Percentiles rank a stretch among this genome's conserved stretches.
Conservation (phyloP, 2,888 invertebrate species). For the Nycteola revayana region DNA sequence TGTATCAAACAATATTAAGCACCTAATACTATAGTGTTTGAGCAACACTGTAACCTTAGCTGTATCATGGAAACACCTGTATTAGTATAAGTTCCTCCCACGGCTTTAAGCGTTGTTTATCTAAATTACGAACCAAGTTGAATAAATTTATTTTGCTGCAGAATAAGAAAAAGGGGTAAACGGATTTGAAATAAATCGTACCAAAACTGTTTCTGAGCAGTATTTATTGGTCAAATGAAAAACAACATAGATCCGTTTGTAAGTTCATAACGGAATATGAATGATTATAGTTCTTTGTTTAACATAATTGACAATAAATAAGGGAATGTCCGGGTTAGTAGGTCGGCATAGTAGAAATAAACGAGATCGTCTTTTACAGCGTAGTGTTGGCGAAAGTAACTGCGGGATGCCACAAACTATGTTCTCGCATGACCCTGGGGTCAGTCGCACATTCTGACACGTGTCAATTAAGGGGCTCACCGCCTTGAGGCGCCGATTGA, state of each 20-base stretch:
- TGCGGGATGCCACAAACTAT: slow-evolving; percentile 66
- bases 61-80: slow-evolving; percentile 19
- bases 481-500: slow-evolving; percentile 71
- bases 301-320: slow-evolving; percentile 40
- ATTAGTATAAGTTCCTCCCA: slow-evolving; percentile 12
- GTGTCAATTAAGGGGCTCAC: slow-evolving; percentile 78
- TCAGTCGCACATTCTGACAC: slow-evolving; percentile 77
- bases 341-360: slow-evolving; percentile 43
- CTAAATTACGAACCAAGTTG: too few relatives aligned
- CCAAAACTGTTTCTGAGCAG: too few relatives aligned
- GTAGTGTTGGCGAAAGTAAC: slow-evolving; percentile 67
- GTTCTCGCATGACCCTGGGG: slow-evolving; percentile 75
- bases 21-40: slow-evolving; percentile 33
- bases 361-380: slow-evolving; percentile 53
- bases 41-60: slow-evolving; percentile 26
- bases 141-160: too few relatives aligned
- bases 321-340: slow-evolving; percentile 41
- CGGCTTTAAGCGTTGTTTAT: too few relatives aligned
- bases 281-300: slow-evolving; percentile 21
- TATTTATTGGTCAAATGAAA: too few relatives aligned
- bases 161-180: too few relatives aligned
- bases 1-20: slow-evolving; percentile 44
- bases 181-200: too few relatives aligned
- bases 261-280: slow-evolving; percentile 2
- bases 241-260: too few relatives aligned